Evolutionary conservation across 37 sponge, comb jelly and placozoan species (phyloP), one percentile per base, ranked within the genome.

Genomic region (Haliclona indistincta): DNA sequence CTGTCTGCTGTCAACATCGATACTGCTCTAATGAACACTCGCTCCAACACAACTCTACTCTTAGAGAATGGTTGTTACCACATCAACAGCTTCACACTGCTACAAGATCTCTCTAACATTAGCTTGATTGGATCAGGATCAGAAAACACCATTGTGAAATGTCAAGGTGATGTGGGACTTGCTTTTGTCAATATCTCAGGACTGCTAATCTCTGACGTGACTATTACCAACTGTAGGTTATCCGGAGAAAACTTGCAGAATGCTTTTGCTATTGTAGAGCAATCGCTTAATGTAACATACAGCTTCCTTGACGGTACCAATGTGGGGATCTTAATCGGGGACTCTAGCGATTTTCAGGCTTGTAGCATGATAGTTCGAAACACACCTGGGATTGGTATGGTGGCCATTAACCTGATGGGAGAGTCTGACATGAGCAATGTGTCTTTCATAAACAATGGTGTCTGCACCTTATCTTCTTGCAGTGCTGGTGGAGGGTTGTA

Each of bases 401-500:
- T 42, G 6, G 69, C 69, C 23, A 38, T 68, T n/a, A 68, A 68
- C 13, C n/a, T 68, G 11, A 39, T 63, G 20, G 76, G 64, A 19
- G 63, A 61, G 34, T 47, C 63, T 1, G 26, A 22, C 52, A 32
- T 76, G 22, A 7, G 25, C 28, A 38, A 62, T 37, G 32, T 40
- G 17, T 32, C 25, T 2, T 47, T 76, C 20, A 2, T 30, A 47
- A 20, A 38, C 11, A 76, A 76, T 29, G 41, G 22, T 28, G 30
- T 26, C 36, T 29, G 17, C 34, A n/a, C n/a, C n/a, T n/a, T n/a
- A n/a, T n/a, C n/a, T n/a, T n/a, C n/a, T n/a, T n/a, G n/a, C n/a
- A 63, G 6, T 38, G 32, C 72, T 60, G 84, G 84, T 6, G 84
- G 84, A 22, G 84, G 77, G 5, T 58, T 69, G 23, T 58, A 35